phyloP scores from a whole-genome alignment of 2,113 vertebrate genomes.

The Balaenoptera acutorostrata region DNA sequence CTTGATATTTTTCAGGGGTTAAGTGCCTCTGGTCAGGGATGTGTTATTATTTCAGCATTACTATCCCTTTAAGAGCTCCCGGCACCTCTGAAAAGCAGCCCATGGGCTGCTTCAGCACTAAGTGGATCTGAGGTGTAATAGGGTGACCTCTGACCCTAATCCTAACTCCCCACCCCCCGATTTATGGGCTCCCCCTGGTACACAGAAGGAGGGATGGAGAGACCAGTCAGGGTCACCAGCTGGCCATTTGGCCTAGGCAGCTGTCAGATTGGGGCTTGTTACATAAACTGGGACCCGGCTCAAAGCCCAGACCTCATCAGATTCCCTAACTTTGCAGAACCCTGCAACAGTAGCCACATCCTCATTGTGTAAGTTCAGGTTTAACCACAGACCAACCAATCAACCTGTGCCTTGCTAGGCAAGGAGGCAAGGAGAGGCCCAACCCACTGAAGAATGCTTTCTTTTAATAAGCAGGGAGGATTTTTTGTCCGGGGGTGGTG shows the following conservation, averaged over 20 bases:
- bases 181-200: background rate
- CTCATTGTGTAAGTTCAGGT: background rate
- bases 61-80: background rate
- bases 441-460: background rate
- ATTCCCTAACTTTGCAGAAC: background rate
- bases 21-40: background rate
- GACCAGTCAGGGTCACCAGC: background rate
- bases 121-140: background rate
- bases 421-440: background rate
- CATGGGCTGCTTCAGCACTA: background rate
- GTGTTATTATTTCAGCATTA: background rate
- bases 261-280: background rate
- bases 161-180: background rate
- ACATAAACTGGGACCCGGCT: background rate
- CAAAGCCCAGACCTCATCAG: background rate
- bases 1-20: background rate
- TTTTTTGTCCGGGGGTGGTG: accelerated
- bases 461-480: background rate
- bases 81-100: background rate
- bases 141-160: background rate
- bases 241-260: background rate
- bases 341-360: background rate
- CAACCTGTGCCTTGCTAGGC: background rate
- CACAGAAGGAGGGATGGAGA: background rate
- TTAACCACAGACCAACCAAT: background rate